Conservation (phyloP, 1,140 invertebrate genomes). For the Conus ventricosus region DNA sequence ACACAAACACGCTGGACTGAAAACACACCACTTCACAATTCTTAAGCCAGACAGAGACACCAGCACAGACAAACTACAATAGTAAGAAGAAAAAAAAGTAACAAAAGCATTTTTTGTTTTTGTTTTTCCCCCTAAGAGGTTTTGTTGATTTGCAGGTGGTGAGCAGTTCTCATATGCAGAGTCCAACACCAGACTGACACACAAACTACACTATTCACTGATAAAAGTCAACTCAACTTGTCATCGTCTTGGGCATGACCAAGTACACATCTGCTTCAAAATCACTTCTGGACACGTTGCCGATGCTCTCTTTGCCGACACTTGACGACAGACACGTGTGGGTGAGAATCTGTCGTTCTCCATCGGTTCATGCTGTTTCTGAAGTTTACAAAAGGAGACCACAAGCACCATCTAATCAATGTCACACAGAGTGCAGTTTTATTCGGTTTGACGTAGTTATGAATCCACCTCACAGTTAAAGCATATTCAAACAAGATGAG, state of each 20-base stretch:
- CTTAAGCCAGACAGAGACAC: too few species aligned
- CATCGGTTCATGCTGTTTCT: neutral
- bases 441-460: neutral
- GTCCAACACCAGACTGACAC: neutral
- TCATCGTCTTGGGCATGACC: neutral
- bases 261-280: neutral
- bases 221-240: neutral
- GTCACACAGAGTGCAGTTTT: neutral
- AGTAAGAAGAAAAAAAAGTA: too few species aligned
- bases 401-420: slow-evolving; percentile 1
- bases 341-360: neutral
- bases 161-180: neutral
- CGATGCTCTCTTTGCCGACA: neutral
- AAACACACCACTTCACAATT: too few species aligned
- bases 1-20: too few species aligned
- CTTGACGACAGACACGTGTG: neutral
- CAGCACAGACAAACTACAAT: too few species aligned
- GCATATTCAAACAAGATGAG: neutral
- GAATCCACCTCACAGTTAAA: neutral
- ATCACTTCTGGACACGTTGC: too few species aligned
- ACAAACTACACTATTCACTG: neutral
- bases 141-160: neutral
- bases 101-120: too few species aligned
- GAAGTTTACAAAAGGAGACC: neutral
- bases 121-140: neutral